Evolutionary conservation across 2,888 invertebrate species (phyloP).

Genomic region (Neocrepidodera transversa): DNA sequence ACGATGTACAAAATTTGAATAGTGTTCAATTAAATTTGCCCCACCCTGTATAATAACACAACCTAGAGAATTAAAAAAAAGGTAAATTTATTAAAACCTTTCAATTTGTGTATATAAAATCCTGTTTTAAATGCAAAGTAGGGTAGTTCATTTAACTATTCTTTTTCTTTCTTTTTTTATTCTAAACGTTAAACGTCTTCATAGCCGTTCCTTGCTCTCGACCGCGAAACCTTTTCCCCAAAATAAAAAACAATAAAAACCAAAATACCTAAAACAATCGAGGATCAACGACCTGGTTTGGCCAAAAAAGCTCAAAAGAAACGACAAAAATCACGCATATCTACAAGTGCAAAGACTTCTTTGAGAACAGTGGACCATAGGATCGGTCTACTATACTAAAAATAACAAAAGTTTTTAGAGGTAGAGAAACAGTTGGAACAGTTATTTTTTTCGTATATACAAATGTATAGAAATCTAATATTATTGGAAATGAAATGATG

Average conservation of each 20-base stretch:
- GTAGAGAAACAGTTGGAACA: not conserved
- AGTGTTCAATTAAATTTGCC: no score
- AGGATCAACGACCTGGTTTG: constrained; percentile 23
- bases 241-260: constrained; percentile 10
- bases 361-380: constrained; percentile 21
- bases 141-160: not conserved
- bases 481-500: no score
- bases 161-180: not conserved
- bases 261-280: constrained; percentile 3
- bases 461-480: no score
- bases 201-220: not conserved
- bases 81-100: no score
- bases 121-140: not conserved
- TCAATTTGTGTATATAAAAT: no score
- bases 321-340: constrained; percentile 27
- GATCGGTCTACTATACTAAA: constrained; percentile 31
- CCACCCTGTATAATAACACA: no score
- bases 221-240: not conserved
- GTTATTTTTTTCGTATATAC: not conserved
- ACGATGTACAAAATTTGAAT: no score
- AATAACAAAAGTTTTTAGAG: constrained; percentile 26
- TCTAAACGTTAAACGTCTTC: not conserved
- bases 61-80: no score
- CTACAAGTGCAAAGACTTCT: constrained; percentile 37
- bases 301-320: constrained; percentile 13